Conservation (phyloP, 2,797 vertebrate species). For the Tragelaphus eurycerus region DNA sequence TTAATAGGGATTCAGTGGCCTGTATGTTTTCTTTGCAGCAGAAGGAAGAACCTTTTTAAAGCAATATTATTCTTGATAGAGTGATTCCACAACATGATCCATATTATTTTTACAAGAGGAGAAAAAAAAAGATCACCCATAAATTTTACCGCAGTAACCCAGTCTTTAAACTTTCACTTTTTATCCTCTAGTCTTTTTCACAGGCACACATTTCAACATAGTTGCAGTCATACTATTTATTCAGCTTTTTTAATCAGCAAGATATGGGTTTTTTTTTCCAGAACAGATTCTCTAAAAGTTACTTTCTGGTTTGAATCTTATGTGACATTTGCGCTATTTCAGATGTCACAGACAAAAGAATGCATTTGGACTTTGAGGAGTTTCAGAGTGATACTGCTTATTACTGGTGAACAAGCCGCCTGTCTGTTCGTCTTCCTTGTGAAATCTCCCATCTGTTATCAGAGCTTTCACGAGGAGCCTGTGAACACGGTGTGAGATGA, state of each 20-base stretch:
- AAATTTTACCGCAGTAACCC: neutral
- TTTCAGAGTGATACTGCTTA: neutral
- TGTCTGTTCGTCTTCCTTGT: neutral
- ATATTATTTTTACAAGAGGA: neutral
- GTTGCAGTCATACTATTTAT: neutral
- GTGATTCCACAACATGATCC: neutral
- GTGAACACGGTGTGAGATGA: neutral
- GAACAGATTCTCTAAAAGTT: neutral
- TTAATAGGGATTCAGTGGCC: neutral
- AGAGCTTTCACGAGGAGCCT: neutral
- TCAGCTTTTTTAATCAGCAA: conserved; percentile 10
- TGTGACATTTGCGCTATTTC: neutral
- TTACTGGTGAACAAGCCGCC: neutral
- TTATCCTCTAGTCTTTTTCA: neutral
- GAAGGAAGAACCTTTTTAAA: neutral
- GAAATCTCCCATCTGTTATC: neutral
- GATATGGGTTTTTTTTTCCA: neutral
- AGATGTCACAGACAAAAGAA: neutral
- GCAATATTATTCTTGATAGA: neutral
- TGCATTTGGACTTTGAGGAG: conserved; percentile 17
- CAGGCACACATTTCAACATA: neutral
- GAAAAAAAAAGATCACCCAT: neutral
- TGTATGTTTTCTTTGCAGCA: neutral
- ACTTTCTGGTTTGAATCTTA: conserved; percentile 22
- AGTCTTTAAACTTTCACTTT: neutral